Percentiles rank a stretch among this genome's conserved stretches.
phyloP scores from a whole-genome alignment of 2,888 invertebrate species.

The Taphrorychus bicolor region DNA sequence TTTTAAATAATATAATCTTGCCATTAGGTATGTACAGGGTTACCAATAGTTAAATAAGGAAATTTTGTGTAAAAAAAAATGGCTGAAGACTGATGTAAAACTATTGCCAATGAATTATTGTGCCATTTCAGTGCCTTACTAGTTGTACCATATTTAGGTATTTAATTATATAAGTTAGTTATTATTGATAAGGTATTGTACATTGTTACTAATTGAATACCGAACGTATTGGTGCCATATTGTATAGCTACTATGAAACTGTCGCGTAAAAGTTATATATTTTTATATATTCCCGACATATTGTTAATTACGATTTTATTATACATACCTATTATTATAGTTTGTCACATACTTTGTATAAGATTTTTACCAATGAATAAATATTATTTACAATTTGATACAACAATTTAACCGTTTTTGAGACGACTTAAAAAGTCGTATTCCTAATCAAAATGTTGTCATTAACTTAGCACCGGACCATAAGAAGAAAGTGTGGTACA shows the following conservation, averaged over 20 bases:
- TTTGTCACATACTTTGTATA: too few species aligned
- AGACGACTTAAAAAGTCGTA: too few species aligned
- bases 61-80: background rate
- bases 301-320: too few species aligned
- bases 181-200: background rate
- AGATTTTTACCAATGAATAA: too few species aligned
- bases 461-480: too few species aligned
- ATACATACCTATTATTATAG: too few species aligned
- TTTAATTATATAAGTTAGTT: background rate
- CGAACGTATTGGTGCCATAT: slow-evolving; percentile 15
- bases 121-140: slow-evolving; percentile 5
- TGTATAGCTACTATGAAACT: slow-evolving; percentile 1
- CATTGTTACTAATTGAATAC: background rate
- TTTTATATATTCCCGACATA: too few species aligned
- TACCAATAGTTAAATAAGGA: background rate
- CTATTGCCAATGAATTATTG: slow-evolving; percentile 8
- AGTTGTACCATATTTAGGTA: background rate
- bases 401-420: too few species aligned
- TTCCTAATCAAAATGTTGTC: too few species aligned
- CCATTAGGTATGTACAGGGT: background rate
- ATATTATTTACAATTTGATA: too few species aligned
- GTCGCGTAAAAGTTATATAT: background rate
- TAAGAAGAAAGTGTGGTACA: too few species aligned
- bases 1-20: background rate
- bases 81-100: slow-evolving; percentile 4